Conservation (phyloP, 2,888 invertebrate species). For the Thera britannica region DNA sequence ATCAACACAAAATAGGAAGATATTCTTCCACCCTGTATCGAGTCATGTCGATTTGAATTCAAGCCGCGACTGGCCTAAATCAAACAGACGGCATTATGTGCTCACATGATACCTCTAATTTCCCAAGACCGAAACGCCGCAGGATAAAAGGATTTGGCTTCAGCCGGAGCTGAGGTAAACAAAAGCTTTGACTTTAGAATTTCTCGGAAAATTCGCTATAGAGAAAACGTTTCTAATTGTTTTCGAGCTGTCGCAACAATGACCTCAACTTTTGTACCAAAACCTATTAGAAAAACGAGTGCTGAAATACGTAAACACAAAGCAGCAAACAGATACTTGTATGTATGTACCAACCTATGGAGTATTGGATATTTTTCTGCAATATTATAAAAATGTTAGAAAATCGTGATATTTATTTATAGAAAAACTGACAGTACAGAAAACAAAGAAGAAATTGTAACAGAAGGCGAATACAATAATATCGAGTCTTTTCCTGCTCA, state of each 20-base stretch:
- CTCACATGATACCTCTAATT: slow-evolving; percentile 50
- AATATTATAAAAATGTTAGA: neutral
- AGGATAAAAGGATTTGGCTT: slow-evolving; percentile 36
- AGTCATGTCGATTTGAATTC: slow-evolving; percentile 59
- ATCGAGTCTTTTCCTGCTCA: neutral
- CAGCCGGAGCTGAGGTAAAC: slow-evolving; percentile 18
- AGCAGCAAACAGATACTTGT: neutral
- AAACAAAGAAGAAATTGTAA: too few species aligned
- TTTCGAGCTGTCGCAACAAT: slow-evolving; percentile 6
- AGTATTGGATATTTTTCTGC: neutral
- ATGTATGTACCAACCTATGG: neutral
- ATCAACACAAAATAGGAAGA: slow-evolving; percentile 48
- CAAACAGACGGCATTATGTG: slow-evolving; percentile 46
- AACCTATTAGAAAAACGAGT: too few species aligned
- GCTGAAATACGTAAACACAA: neutral
- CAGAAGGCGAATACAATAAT: too few species aligned
- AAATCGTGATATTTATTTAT: neutral
- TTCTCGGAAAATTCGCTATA: slow-evolving; percentile 10
- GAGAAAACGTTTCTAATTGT: slow-evolving; percentile 12
- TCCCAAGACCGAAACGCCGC: slow-evolving; percentile 40
- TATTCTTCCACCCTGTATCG: slow-evolving; percentile 52
- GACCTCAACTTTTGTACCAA: neutral
- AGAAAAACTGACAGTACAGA: too few species aligned
- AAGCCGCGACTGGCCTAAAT: slow-evolving; percentile 57
- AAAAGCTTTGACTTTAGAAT: slow-evolving; percentile 24